Percentiles rank a stretch among this genome's conserved stretches.
These are phyloP conservation scores for Choreutis nemorana DNA, from an alignment of 2,888 invertebrate species.

Conservation along the genomic window DNA sequence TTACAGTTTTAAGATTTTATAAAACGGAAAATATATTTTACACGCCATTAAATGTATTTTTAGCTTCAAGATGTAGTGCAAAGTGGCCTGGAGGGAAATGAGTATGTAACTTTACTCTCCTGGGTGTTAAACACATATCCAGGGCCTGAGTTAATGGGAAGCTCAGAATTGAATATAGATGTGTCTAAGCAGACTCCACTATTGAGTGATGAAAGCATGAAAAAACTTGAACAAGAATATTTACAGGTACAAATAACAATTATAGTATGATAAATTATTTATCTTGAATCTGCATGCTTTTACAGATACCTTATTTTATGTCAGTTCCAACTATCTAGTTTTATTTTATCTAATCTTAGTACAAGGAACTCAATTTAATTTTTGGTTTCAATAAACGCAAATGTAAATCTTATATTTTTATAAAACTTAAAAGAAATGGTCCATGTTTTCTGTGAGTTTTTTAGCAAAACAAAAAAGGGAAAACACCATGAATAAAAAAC, in stretches of 20 bases:
- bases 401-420: too few relatives aligned
- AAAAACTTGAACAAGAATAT: slow-evolving; percentile 83
- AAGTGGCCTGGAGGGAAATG: slow-evolving; percentile 92
- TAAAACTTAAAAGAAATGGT: too few relatives aligned
- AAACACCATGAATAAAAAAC: too few relatives aligned
- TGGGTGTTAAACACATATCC: slow-evolving; percentile 94
- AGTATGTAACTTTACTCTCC: slow-evolving; percentile 91
- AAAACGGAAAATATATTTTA: not conserved
- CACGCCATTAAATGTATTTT: slow-evolving; percentile 11
- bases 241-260: slow-evolving; percentile 62
- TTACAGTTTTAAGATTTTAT: too few relatives aligned
- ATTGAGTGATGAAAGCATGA: slow-evolving; percentile 76
- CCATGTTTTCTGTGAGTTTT: too few relatives aligned
- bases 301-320: not conserved
- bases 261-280: not conserved
- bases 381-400: too few relatives aligned
- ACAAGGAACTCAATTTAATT: not conserved
- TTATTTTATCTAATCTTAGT: not conserved
- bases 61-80: slow-evolving; percentile 88
- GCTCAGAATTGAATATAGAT: slow-evolving; percentile 83
- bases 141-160: slow-evolving; percentile 87
- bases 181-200: slow-evolving; percentile 77
- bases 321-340: not conserved
- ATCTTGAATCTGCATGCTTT: not conserved
- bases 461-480: too few relatives aligned